Conservation (phyloP, 2,113 vertebrate species). For the Calypte anna region DNA sequence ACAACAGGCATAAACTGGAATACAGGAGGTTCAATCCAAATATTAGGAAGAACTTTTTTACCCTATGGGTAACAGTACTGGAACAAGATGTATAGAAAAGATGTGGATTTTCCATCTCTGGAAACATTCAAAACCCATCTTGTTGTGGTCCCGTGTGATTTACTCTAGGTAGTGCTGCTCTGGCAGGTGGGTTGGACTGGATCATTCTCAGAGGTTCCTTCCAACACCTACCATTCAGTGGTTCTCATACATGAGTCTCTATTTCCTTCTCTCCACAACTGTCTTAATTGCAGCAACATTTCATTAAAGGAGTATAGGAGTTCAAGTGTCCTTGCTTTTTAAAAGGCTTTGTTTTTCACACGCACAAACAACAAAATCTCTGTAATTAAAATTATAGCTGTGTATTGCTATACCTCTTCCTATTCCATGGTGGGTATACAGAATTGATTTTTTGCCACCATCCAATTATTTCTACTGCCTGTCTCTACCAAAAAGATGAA, state of each 20-base stretch:
- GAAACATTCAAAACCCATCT: too few species aligned
- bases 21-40: too few species aligned
- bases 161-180: too few species aligned
- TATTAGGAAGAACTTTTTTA: too few species aligned
- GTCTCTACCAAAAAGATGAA: neutral
- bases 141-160: too few species aligned
- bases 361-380: neutral
- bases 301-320: neutral
- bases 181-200: too few species aligned
- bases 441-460: neutral
- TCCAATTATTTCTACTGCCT: neutral
- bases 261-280: neutral
- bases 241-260: neutral
- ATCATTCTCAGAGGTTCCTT: too few species aligned
- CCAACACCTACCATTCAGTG: too few species aligned
- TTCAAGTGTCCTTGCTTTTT: neutral
- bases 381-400: neutral
- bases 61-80: too few species aligned
- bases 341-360: neutral
- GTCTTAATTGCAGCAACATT: neutral
- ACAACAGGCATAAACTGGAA: too few species aligned
- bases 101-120: too few species aligned
- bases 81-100: too few species aligned
- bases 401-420: neutral
- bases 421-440: neutral